Evolutionary conservation across 1,140 invertebrate genomes (phyloP).

Genomic region (Anoplolepis gracilipes): DNA sequence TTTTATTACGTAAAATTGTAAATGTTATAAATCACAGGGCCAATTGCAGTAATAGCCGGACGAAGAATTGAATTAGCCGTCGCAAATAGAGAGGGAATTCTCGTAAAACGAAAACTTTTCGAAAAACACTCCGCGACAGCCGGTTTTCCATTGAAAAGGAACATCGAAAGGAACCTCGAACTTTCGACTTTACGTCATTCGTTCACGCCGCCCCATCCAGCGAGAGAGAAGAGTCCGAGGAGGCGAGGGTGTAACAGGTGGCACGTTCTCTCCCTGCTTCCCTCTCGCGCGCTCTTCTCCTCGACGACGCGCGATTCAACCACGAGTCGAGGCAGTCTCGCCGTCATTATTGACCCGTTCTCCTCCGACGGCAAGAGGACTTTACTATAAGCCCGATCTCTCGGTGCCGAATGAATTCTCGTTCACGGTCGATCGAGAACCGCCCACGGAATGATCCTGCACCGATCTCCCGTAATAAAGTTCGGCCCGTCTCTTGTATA

Average conservation of each 20-base stretch:
- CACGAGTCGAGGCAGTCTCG: conserved; percentile 55
- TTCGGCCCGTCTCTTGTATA: conserved; percentile 49
- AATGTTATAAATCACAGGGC: neutral
- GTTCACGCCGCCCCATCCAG: conserved; percentile 58
- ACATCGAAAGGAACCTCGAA: conserved; percentile 65
- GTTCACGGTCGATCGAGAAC: conserved; percentile 66
- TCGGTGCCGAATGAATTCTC: conserved; percentile 65
- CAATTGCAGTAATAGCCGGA: conserved; percentile 32
- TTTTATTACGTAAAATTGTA: neutral
- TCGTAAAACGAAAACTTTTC: conserved; percentile 55
- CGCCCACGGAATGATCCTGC: conserved; percentile 29
- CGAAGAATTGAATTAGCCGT: conserved; percentile 41
- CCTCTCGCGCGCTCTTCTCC: conserved; percentile 24
- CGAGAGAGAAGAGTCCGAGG: conserved; percentile 55
- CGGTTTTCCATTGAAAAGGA: conserved; percentile 44
- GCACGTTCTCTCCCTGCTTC: conserved; percentile 70
- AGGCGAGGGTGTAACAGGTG: conserved; percentile 77
- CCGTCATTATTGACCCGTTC: conserved; percentile 74
- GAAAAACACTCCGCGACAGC: conserved; percentile 49
- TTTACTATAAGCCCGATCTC: conserved; percentile 13
- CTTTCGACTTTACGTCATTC: conserved; percentile 76
- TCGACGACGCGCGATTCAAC: conserved; percentile 68
- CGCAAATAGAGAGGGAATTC: neutral
- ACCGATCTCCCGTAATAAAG: conserved; percentile 63
- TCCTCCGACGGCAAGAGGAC: conserved; percentile 46